Evolutionary conservation across 2,113 vertebrate genomes (phyloP).

Genomic region (Cygnus atratus): DNA sequence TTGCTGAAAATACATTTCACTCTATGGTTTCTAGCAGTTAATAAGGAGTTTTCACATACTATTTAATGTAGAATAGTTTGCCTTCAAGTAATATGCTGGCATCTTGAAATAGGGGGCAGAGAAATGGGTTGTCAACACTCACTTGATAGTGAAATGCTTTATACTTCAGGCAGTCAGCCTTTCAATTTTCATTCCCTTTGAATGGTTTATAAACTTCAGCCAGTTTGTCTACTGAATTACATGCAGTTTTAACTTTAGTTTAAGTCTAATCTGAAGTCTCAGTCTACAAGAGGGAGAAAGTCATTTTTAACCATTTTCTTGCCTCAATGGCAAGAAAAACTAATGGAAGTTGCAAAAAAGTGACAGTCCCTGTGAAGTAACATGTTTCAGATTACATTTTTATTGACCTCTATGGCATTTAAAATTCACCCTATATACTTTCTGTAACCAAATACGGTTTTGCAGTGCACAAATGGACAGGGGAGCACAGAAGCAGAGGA

Average conservation of each 20-base stretch:
- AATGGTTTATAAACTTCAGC: not conserved
- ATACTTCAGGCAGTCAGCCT: not conserved
- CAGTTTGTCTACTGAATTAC: not conserved
- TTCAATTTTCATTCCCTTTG: not conserved
- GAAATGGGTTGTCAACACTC: not conserved
- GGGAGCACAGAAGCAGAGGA: not conserved
- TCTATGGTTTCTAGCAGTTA: not conserved
- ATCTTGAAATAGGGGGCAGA: not conserved
- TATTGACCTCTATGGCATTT: not conserved
- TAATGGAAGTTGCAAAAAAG: not conserved
- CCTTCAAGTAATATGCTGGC: not conserved
- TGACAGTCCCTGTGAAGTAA: not conserved
- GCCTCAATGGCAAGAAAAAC: not conserved
- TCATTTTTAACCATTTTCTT: not conserved
- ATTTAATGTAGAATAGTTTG: not conserved
- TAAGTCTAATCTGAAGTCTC: not conserved
- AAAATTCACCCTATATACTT: not conserved
- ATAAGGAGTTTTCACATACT: not conserved
- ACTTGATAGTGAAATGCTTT: not conserved
- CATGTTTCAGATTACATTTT: not conserved
- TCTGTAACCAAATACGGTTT: not conserved
- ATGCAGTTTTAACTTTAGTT: not conserved
- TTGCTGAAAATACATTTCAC: not conserved
- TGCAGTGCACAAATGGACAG: not conserved
- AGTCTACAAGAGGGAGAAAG: not conserved